Conservation (phyloP, 2,113 vertebrate genomes). For the Porphyrio hochstetteri region DNA sequence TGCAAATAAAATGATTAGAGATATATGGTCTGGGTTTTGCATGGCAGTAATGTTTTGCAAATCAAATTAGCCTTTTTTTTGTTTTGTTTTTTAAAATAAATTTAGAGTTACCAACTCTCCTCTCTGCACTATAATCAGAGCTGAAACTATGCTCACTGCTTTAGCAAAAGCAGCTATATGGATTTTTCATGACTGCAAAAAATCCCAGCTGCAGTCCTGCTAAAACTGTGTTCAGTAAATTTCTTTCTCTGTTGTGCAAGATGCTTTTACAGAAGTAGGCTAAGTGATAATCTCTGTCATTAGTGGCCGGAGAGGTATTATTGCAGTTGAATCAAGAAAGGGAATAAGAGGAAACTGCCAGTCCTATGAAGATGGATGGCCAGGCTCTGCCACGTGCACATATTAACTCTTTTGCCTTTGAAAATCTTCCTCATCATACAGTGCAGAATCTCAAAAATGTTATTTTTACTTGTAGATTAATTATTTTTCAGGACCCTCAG, state of each 20-base stretch:
- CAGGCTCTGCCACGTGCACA: neutral
- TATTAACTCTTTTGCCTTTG: neutral
- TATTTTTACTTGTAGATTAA: neutral
- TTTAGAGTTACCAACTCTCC: neutral
- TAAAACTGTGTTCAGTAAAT: neutral
- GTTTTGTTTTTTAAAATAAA: accelerated
- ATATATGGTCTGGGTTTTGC: neutral
- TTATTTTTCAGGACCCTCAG: neutral
- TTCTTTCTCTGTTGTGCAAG: neutral
- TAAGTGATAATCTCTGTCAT: neutral
- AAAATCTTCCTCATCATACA: neutral
- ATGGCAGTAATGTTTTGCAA: neutral
- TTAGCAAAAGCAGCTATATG: neutral
- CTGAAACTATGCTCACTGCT: neutral
- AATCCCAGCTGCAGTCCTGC: neutral
- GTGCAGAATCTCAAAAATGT: neutral
- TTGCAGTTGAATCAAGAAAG: neutral
- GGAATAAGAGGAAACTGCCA: neutral
- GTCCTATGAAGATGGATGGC: neutral
- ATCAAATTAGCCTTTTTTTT: neutral
- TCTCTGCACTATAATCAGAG: neutral
- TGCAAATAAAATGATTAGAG: neutral
- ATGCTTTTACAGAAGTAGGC: neutral
- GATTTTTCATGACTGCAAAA: neutral
- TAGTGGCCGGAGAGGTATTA: neutral